phyloP scores from a whole-genome alignment of 2,113 vertebrate genomes.

The Aptenodytes patagonicus region DNA sequence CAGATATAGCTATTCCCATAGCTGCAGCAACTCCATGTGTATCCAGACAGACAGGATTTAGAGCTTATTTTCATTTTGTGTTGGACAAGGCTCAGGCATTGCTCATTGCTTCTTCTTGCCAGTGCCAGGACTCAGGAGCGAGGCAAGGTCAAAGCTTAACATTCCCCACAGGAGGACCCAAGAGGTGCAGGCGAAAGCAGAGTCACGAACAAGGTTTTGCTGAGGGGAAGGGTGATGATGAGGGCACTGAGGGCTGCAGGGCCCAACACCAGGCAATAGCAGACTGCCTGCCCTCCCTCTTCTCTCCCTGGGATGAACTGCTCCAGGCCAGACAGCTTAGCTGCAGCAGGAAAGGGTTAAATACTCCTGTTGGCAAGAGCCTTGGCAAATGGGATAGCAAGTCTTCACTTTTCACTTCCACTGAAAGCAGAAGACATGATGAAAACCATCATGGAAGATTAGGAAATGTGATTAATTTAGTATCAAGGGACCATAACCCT shows the following conservation, averaged over 20 bases:
- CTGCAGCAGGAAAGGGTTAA: neutral
- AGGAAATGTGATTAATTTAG: neutral
- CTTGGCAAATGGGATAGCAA: neutral
- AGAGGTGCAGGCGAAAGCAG: neutral
- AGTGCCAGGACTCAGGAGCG: neutral
- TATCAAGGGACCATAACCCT: neutral
- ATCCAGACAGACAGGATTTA: neutral
- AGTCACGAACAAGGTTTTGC: neutral
- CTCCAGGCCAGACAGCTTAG: neutral
- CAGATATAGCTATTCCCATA: neutral
- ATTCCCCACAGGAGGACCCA: fast-evolving
- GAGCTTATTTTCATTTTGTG: neutral
- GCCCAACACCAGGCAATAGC: neutral
- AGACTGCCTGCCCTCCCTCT: neutral
- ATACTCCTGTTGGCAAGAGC: neutral
- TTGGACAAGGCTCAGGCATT: neutral
- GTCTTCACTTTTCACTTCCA: neutral
- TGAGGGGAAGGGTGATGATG: neutral
- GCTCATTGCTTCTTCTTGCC: neutral
- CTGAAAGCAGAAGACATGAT: neutral
- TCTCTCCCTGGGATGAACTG: neutral
- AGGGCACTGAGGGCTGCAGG: neutral
- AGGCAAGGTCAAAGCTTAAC: neutral
- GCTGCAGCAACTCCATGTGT: neutral
- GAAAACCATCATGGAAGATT: neutral